Conservation (phyloP, 1,140 invertebrate genomes). For the Steinernema feltiae region DNA sequence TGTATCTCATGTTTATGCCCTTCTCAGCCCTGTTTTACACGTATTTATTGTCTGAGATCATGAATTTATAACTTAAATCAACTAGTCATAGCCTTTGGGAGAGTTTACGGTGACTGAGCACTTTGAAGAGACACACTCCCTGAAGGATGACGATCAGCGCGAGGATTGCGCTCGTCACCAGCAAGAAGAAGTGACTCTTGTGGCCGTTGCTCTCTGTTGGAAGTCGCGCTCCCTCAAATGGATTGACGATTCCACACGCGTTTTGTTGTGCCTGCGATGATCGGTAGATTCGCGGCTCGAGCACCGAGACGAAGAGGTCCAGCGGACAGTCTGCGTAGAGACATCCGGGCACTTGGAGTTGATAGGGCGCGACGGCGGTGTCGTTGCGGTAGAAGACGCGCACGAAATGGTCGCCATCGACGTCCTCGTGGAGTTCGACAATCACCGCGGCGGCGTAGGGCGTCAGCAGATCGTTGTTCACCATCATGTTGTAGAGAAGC, state of each 20-base stretch:
- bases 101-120: not conserved
- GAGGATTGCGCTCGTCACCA: not conserved
- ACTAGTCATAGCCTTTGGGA: not conserved
- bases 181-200: not conserved
- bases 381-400: constrained; percentile 2
- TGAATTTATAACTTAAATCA: not conserved
- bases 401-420: not conserved
- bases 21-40: not conserved
- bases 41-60: not conserved
- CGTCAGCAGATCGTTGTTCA: constrained; percentile 10
- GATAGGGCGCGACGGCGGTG: not conserved
- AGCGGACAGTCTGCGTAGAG: not conserved
- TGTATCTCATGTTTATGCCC: too few relatives aligned
- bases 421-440: not conserved
- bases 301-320: not conserved
- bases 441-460: constrained; percentile 10
- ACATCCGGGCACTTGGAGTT: not conserved
- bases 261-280: not conserved
- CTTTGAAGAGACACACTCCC: not conserved
- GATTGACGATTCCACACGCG: not conserved
- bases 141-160: not conserved
- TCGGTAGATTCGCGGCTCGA: not conserved
- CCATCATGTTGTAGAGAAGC: not conserved
- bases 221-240: not conserved
- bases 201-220: too few relatives aligned